Percentiles rank a stretch among this genome's conserved stretches.
phyloP scores from a whole-genome alignment of 2,113 vertebrate species.

The Saguinus imperator region DNA sequence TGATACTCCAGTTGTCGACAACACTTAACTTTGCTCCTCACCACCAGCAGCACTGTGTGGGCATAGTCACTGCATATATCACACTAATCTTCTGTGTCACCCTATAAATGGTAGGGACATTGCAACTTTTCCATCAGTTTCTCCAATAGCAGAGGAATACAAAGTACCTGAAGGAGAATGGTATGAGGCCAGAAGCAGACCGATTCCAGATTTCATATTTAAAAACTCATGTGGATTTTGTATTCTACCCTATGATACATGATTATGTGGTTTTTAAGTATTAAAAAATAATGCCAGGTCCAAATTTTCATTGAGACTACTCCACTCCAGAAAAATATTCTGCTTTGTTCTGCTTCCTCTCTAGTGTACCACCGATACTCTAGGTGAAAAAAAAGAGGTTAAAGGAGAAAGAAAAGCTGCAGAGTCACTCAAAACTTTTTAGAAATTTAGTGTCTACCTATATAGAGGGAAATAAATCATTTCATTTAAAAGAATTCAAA shows the following conservation, averaged over 20 bases:
- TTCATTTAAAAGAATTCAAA: constrained; percentile 39
- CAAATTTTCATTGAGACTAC: constrained; percentile 4
- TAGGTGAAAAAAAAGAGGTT: background rate
- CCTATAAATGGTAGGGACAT: background rate
- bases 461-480: background rate
- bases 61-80: too few species aligned
- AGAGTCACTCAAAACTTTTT: background rate
- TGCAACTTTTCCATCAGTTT: background rate
- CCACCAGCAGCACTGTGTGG: too few species aligned
- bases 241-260: background rate
- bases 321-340: background rate
- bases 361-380: background rate
- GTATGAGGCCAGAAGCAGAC: background rate
- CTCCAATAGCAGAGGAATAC: background rate
- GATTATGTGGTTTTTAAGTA: background rate
- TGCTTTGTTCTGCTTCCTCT: background rate
- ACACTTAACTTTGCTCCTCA: background rate
- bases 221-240: background rate
- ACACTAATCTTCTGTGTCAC: background rate
- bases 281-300: constrained; percentile 6
- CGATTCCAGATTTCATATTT: background rate
- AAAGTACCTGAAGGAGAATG: background rate
- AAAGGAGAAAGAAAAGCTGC: background rate
- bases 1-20: background rate
- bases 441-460: constrained; percentile 4